Evolutionary conservation across 2,888 invertebrate species (phyloP), one percentile per base, ranked within the genome.

Genomic region (Brachynemurus nebulosus): DNA sequence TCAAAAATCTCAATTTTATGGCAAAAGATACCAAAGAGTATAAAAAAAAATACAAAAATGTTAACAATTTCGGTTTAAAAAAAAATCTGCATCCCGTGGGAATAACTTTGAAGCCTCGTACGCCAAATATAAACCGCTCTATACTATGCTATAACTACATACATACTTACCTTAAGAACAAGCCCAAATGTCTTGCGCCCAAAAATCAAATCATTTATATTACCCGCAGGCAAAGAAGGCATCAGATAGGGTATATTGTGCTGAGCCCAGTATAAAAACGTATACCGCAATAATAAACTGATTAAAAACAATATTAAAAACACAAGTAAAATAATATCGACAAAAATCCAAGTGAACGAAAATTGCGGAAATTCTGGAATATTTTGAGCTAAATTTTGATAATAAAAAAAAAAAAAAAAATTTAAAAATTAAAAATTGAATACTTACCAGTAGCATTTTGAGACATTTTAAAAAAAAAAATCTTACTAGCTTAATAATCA

Each of bases 221-320:
- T 44, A 3, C 44, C 44, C 3, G 20, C 44, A 11, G 44, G 44
- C 11, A 44, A 25, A 17, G 23, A 25, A n/a, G 44, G 27, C 9
- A 38, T 18, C 19, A 38, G 14, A 18, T 44, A 44, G 14, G 25
- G 37, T 11, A 44, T 18, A 37, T 23, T 21, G 19, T 18, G 12
- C 18, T 38, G 12, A 16, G 44, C 23, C 44, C 44, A 44, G 18
- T 44, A 21, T 27, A 44, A 38, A n/a, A 37, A 38, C 17, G 17
- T 17, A 16, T 21, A 44, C 19, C 44, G 35, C 18, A 37, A 23
- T 11, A 25, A 27, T 12, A 44, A 38, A 25, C 17, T 38, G n/a
- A 44, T 8, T 19, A 37, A 9, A 2, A 7, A 2, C 9, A 37
- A 12, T 20, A 18, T 20, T 9, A 37, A 18, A 12, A 37, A 19